Base-by-base conservation (phyloP, 2,797 vertebrate species). In the Echiichthys vipera region DNA sequence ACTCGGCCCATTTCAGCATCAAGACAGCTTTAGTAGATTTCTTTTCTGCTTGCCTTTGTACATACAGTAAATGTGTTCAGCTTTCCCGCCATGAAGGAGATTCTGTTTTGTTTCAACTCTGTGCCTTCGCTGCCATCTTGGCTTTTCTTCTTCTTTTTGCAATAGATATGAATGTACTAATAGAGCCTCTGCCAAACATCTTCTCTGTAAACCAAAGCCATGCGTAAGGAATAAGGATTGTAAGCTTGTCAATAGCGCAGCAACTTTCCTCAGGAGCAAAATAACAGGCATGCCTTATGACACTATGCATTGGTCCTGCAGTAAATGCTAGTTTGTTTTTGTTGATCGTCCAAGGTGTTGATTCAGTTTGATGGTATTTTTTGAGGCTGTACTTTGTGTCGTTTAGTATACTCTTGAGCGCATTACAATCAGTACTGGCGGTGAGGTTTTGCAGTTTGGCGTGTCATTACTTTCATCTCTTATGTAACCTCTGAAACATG, bases 201-300 rank as follows among this genome's bases (percentile, higher is more conserved):
- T 74, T 62, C 37, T 59, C 32, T 70, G 36, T 85, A 78, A 89
- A 90, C 82, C 85, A 89, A 90, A 90, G 84, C 69, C 69, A 74
- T 89, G 69, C 65, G 40, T 30, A 37, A 10, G 3, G 12, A 36
- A 10, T 36, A n/a, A 59, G 62, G 17, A 71, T 65, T 57, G 51
- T 66, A 24, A 77, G 32, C 9, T 40, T 25, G 45, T 67, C 4
- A 0, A 22, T 32, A 40, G 22, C 47, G 22, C 45, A 34, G 53
- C 43, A n/a, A 53, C 30, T 45, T 81, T 81, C 77, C 76, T 87
- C 70, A 78, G 64, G 47, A 54, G 34, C 32, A 51, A 25, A 24
- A 47, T 7, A 51, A 29, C 40, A 70, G 32, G 15, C 51, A n/a
- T 10, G 5, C 17, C 40, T 56, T 30, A 29, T 1, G 45, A 51